Conservation (phyloP, 2,113 vertebrate genomes). For the Corythoichthys intestinalis region DNA sequence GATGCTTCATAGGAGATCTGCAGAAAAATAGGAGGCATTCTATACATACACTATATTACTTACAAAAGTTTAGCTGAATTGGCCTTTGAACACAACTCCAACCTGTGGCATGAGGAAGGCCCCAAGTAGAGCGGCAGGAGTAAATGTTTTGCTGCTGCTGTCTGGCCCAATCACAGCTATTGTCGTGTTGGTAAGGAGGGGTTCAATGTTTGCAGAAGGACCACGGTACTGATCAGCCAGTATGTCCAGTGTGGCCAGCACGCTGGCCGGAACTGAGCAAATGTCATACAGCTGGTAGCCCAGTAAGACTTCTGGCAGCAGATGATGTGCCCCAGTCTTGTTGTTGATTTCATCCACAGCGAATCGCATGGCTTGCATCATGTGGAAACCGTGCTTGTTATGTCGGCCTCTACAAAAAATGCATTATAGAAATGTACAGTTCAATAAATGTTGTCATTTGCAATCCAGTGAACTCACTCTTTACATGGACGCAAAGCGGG, state of each 20-base stretch:
- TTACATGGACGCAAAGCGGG: slow-evolving; percentile 61
- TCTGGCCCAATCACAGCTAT: slow-evolving; percentile 80
- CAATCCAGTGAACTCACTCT: slow-evolving; percentile 44
- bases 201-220: neutral
- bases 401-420: slow-evolving; percentile 55
- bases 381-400: slow-evolving; percentile 73
- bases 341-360: slow-evolving; percentile 81
- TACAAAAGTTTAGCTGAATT: neutral
- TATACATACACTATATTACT: neutral
- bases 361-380: slow-evolving; percentile 80
- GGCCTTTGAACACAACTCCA: slow-evolving; percentile 3
- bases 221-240: slow-evolving; percentile 46
- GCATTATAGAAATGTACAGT: too few species aligned
- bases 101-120: slow-evolving; percentile 78
- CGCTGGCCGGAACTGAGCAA: slow-evolving; percentile 62
- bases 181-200: slow-evolving; percentile 15
- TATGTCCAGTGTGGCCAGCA: slow-evolving; percentile 74
- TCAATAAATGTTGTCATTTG: neutral
- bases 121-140: slow-evolving; percentile 70
- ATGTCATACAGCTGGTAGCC: slow-evolving; percentile 79
- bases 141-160: slow-evolving; percentile 68
- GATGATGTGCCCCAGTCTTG: slow-evolving; percentile 29
- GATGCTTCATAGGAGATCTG: slow-evolving; percentile 81
- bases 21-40: neutral
- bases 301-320: slow-evolving; percentile 75